phyloP scores from a whole-genome alignment of 2,113 vertebrate genomes.

The Oreochromis tanganicae region DNA sequence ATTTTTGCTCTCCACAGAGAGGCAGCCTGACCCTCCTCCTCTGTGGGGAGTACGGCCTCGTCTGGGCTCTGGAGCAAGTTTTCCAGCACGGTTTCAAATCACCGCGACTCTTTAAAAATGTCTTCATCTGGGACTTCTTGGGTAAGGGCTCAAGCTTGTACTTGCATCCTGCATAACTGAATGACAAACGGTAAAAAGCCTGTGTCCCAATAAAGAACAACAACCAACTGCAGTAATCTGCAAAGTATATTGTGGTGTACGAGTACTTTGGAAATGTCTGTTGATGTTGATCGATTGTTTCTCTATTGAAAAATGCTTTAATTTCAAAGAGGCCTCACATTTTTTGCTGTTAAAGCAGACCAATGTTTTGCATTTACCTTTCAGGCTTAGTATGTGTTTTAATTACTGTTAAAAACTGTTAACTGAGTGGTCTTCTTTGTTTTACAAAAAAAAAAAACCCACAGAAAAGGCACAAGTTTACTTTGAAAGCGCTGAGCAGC shows the following conservation, averaged over 20 bases:
- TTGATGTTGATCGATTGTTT: not conserved
- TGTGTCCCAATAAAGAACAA: not conserved
- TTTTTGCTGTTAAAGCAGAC: not conserved
- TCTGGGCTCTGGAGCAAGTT: conserved; percentile 94
- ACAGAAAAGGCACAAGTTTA: conserved; percentile 96
- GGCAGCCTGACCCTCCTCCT: conserved; percentile 92
- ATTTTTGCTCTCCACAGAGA: conserved; percentile 60
- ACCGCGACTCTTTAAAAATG: conserved; percentile 94
- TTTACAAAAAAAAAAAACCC: not conserved
- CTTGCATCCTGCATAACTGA: not conserved
- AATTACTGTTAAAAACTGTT: not conserved
- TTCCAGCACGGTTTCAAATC: conserved; percentile 98
- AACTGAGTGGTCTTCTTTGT: not conserved
- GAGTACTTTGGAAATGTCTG: not conserved
- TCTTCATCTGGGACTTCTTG: conserved; percentile 99
- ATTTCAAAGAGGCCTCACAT: not conserved
- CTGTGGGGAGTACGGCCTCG: conserved; percentile 93
- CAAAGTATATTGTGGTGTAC: not conserved
- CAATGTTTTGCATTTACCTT: not conserved
- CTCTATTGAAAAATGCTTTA: not conserved
- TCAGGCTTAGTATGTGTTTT: not conserved
- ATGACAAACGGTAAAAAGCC: not conserved
- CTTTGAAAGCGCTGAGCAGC: conserved; percentile 89
- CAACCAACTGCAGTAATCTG: not conserved
- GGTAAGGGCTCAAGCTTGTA: conserved; percentile 66